Evolutionary conservation across 2,888 invertebrate species (phyloP), one percentile per base, ranked within the genome.

Genomic region (Athrips mouffetella): DNA sequence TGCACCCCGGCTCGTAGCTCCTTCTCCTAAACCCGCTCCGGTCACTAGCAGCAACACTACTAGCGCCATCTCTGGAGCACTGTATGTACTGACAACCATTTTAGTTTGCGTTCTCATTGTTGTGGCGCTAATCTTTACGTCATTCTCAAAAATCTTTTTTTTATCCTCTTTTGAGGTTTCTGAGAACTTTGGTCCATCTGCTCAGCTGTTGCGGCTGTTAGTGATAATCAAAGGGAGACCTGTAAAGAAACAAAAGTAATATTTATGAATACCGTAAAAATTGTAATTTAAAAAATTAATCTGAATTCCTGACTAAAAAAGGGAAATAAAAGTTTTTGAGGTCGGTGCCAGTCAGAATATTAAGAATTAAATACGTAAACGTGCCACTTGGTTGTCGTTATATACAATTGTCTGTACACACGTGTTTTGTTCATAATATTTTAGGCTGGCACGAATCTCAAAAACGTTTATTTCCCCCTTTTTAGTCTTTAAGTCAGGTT

Each of bases 41-140:
- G 63, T 51, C 45, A 75, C 35, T 2, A 76, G 47, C 16, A 80
- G 42, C 45, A 82, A 39, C 23, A 76, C 39, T 29, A 75, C 49
- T 46, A 74, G 56, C 72, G 82, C 78, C 83, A 87, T 83, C 80
- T 82, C 54, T 55, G 49, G 50, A 30, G 18, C 15, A 1, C 46
- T 51, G 41, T 33, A 31, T 18, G 52, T 63, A 67, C 61, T 56
- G 55, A 50, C 52, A 52, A 46, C 46, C 21, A 47, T 47, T 42
- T 47, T 21, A 25, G 51, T 55, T 54, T 16, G n/a, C 4, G 23
- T 35, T 35, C 18, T 18, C 45, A 45, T 45, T 1, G 33, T 25
- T 33, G 29, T 18, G 42, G 29, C n/a, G 10, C 27, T 35, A n/a
- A 10, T 4, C 48, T 61, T 41, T 47, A 52, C 45, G 57, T 75